These are phyloP conservation scores for Melanerpes aurifrons DNA, from an alignment of 2,113 vertebrate genomes.

Conservation along the genomic window DNA sequence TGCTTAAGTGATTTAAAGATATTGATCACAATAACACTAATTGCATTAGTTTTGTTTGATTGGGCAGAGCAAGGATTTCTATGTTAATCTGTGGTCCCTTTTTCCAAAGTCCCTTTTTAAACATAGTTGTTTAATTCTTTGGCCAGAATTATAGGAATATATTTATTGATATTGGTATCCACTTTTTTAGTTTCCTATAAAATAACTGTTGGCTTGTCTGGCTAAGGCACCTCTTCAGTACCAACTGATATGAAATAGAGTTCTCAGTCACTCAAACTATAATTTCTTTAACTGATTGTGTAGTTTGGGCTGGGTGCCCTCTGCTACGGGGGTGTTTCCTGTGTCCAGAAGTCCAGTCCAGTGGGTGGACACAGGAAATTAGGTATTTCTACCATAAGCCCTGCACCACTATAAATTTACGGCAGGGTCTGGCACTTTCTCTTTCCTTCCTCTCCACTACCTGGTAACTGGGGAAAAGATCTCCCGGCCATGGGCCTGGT, in stretches of 20 bases:
- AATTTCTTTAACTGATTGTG: neutral
- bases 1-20: neutral
- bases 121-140: neutral
- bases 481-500: too few species aligned
- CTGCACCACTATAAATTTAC: too few species aligned
- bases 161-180: neutral
- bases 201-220: neutral
- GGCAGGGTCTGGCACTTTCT: too few species aligned
- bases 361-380: too few species aligned
- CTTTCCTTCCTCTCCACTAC: too few species aligned
- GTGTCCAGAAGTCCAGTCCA: too few species aligned
- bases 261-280: neutral
- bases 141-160: neutral
- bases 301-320: too few species aligned
- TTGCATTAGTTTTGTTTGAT: neutral
- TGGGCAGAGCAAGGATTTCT: neutral
- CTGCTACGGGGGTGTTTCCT: too few species aligned
- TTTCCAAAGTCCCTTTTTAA: neutral
- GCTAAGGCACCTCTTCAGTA: neutral
- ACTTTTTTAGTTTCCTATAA: neutral
- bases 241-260: neutral
- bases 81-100: neutral
- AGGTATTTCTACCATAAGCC: too few species aligned
- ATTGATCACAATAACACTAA: neutral
- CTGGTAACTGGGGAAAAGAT: too few species aligned